Evolutionary conservation across 92 coral and sea anemone species (phyloP), one percentile per base, ranked within the genome.

Genomic region (Bergia puertoricense): DNA sequence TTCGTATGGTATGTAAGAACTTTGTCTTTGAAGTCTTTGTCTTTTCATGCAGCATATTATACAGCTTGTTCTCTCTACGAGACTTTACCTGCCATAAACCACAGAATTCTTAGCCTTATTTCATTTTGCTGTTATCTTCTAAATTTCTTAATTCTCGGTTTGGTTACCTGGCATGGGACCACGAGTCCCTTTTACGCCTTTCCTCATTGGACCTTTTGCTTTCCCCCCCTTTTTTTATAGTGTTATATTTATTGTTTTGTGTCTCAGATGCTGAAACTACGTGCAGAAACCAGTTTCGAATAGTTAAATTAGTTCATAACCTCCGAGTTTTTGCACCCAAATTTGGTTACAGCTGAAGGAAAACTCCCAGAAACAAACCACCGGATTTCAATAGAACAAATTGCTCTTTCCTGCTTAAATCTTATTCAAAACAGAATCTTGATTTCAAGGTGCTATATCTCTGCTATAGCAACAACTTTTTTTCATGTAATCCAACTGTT

Each of bases 321-420:
- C 15, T 46, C 11, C 13, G 14, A 82, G 48, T 42, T 46, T 66
- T 84, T 84, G 78, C 66, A 15, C 65, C 87, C 87, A 84, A 69
- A 84, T 84, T 84, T 84, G 87, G 87, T 74, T 71, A 84, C n/a
- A 84, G 87, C 87, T 84, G 87, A 84, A 45, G 14, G 87, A 22
- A 84, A 5, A 46, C 87, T 79, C 86, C 86, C 56, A 42, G 62
- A 43, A 66, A 65, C 38, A 48, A 43, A 82, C 56, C 86, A 71
- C 77, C 66, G 48, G 78, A 71, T 42, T 71, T 84, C 79, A 4
- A 84, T 30, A 84, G 43, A 84, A 84, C 87, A 84, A 84, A 71
- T 46, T 71, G 87, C 79, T 6, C n/a, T 36, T 84, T 84, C 87
- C 87, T 84, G 87, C 77, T 84, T 16, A 84, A 30, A 71, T 20